phyloP scores from a whole-genome alignment of 2,888 invertebrate genomes.

The Lydus trimaculatus region DNA sequence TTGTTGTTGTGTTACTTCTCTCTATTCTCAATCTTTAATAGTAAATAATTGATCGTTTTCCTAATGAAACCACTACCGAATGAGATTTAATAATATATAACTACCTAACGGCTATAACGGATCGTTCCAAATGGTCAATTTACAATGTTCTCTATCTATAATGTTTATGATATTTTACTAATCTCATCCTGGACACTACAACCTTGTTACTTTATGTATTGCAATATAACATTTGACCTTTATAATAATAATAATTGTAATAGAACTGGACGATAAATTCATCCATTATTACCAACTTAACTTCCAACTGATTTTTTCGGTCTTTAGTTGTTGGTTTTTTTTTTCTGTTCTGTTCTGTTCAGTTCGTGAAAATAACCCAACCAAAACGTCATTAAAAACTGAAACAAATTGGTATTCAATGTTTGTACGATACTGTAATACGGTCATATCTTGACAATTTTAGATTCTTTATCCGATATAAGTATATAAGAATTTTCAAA shows the following conservation, averaged over 20 bases:
- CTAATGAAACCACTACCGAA: conserved; percentile 35
- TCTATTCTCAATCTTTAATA: conserved; percentile 30
- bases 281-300: background rate
- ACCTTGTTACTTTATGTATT: background rate
- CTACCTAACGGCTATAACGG: conserved; percentile 26
- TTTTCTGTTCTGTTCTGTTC: background rate
- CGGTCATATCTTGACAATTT: conserved; percentile 28
- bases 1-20: conserved; percentile 11
- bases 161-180: background rate
- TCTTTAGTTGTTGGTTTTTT: background rate
- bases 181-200: background rate
- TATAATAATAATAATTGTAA: background rate
- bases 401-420: conserved; percentile 5
- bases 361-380: background rate
- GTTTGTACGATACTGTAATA: conserved; percentile 28
- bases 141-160: background rate
- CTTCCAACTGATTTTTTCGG: no score
- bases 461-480: conserved; percentile 16
- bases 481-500: background rate
- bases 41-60: conserved; percentile 38
- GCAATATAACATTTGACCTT: background rate
- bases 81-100: conserved; percentile 28
- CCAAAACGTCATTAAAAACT: conserved; percentile 1
- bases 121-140: conserved; percentile 7
- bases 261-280: background rate